Evolutionary conservation across 2,113 vertebrate genomes (phyloP).

Genomic region (Suricata suricatta): DNA sequence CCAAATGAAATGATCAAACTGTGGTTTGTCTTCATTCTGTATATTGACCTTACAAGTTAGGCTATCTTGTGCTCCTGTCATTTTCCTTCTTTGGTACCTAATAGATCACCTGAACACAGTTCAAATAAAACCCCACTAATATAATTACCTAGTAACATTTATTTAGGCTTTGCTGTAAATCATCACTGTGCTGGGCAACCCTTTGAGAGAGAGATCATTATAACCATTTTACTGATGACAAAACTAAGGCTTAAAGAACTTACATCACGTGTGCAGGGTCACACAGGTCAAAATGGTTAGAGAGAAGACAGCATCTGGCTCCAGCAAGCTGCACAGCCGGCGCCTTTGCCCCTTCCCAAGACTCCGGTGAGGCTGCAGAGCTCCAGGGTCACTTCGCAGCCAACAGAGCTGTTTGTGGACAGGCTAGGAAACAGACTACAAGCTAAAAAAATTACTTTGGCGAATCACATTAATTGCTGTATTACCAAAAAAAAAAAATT

Average conservation of each 20-base stretch:
- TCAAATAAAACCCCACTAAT: not conserved
- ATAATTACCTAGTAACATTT: not conserved
- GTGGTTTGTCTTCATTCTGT: not conserved
- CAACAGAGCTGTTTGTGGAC: not conserved
- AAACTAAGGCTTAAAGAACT: not conserved
- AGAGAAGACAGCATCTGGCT: not conserved
- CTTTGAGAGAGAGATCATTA: not conserved
- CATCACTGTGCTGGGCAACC: not conserved
- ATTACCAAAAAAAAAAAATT: not conserved
- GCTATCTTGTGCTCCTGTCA: not conserved
- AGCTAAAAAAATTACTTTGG: not conserved
- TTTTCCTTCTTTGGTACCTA: conserved; percentile 19
- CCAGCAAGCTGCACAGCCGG: not conserved
- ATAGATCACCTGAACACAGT: not conserved
- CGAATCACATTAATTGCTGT: not conserved
- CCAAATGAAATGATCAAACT: not conserved
- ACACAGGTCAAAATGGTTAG: not conserved
- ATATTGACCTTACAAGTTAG: not conserved
- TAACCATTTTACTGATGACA: not conserved
- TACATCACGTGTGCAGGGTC: not conserved
- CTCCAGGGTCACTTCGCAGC: not conserved
- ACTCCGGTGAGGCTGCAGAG: not conserved
- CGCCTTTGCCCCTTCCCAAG: not conserved
- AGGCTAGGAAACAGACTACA: not conserved
- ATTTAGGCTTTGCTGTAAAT: not conserved